Base-by-base conservation (phyloP, 1,140 invertebrate genomes). In the Potamilus streckersoni region DNA sequence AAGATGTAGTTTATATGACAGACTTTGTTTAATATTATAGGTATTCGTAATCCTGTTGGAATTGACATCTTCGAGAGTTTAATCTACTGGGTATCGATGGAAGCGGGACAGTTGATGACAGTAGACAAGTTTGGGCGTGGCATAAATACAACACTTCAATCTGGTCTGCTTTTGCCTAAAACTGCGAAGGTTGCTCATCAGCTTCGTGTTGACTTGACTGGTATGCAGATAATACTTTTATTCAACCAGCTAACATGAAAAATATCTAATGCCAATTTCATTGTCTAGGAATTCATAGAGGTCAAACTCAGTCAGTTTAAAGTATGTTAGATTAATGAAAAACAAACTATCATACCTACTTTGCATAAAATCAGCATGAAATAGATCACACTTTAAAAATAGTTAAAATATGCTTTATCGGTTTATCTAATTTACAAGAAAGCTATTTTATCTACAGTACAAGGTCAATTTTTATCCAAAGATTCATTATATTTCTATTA, bases 101-200 rank as follows among this genome's bases (percentile, higher is more conserved):
- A 95, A 79, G 93, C 93, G 0, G 96, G 96, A 0, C 95, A 96
- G 85, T 91, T 99, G 0, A 91, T 95, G 6, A 92, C 92, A 63
- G 95, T 97, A 86, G 96, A 99, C 85, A 99, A 99, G 91, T 98
- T 99, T 90, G 97, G 97, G 6, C 90, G 96, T 80, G 97, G 97
- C 16, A 95, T 98, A n/a, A 94, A 95, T 38, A 94, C 95, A 4
- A 91, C 93, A 0, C 90, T 98, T 6, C 93, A 95, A 61, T 94
- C 93, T 81, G 93, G 96, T 83, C 92, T 98, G 62, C 92, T 94
- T 60, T 94, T 94, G 87, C 95, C 96, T 0, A 94, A 94, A n/a
- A 94, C 94, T 73, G 92, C 98, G 3, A 97, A 95, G 80, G 86
- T 91, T 11, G 88, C 83, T 64, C 86, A 87, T 71, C 73, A 78